phyloP scores from a whole-genome alignment of 2,797 vertebrate genomes.

The Vireo griseus region DNA sequence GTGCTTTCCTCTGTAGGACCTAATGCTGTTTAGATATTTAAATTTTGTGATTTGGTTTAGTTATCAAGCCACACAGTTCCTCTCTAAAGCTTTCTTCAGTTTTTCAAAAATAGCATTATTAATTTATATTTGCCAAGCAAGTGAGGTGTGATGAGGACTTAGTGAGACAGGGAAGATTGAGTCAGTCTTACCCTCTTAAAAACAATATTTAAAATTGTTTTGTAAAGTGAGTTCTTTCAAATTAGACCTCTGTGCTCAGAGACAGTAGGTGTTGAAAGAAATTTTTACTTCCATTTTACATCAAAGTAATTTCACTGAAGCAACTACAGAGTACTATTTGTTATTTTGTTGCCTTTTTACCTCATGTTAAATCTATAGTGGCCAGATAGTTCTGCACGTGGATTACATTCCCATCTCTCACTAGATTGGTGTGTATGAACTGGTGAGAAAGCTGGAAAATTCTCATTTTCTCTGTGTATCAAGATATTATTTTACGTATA shows the following conservation, averaged over 20 bases:
- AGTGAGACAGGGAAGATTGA: background rate
- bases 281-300: background rate
- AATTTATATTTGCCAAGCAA: background rate
- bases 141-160: background rate
- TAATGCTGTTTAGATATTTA: background rate
- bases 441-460: background rate
- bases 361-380: background rate
- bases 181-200: background rate
- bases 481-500: background rate
- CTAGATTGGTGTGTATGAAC: background rate
- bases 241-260: background rate
- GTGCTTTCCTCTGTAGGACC: background rate
- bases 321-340: background rate
- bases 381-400: rapidly evolving
- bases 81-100: background rate
- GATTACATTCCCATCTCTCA: background rate
- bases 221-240: background rate
- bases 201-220: background rate
- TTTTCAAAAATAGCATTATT: background rate
- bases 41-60: background rate
- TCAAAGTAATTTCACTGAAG: background rate
- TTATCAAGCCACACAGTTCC: background rate
- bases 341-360: background rate
- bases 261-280: background rate
- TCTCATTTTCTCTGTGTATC: background rate